Conservation (phyloP, 2,797 vertebrate species). For the Trematomus bernacchii region DNA sequence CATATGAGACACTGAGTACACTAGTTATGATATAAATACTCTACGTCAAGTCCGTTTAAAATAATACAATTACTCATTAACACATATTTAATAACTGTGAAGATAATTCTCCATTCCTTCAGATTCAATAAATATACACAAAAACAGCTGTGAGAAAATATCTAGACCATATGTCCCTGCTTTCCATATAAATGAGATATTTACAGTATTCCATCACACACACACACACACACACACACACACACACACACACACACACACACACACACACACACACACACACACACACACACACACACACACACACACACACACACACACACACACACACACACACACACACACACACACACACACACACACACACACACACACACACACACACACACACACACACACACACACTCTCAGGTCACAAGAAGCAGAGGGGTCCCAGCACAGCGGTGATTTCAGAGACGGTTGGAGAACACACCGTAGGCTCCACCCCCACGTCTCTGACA, state of each 20-base stretch:
- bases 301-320: conserved; percentile 12
- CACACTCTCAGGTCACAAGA: conserved; percentile 76
- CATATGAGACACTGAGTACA: no score
- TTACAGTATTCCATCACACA: conserved; percentile 35
- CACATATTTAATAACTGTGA: background rate
- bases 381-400: conserved; percentile 12
- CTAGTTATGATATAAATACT: background rate
- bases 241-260: conserved; percentile 21
- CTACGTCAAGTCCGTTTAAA: conserved; percentile 15
- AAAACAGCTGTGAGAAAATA: conserved; percentile 34
- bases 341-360: no score
- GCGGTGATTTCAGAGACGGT: conserved; percentile 45
- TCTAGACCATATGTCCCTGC: conserved; percentile 13
- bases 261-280: no score
- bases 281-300: no score
- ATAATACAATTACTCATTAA: conserved; percentile 12
- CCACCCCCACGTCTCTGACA: conserved; percentile 77
- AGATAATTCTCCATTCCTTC: conserved; percentile 11
- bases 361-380: no score
- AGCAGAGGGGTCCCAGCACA: conserved; percentile 82
- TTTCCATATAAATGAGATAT: conserved; percentile 46
- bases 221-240: conserved; percentile 25
- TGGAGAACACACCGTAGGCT: conserved; percentile 22
- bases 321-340: conserved; percentile 19
- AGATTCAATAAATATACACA: conserved; percentile 68